These are phyloP conservation scores for Cyclura pinguis DNA, from an alignment of 2,797 vertebrate species.

Conservation along the genomic window DNA sequence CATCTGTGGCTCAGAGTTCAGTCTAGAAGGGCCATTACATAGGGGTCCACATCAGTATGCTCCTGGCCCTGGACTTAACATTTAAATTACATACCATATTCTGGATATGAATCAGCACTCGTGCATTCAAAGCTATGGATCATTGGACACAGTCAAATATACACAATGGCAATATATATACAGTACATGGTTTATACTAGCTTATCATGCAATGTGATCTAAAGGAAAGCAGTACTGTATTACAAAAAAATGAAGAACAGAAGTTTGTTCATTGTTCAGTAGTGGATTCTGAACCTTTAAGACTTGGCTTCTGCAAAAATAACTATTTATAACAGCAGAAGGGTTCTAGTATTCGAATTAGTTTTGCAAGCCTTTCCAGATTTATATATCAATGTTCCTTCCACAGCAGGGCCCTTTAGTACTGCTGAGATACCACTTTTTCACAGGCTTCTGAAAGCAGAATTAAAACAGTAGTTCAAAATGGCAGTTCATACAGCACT, in stretches of 20 bases:
- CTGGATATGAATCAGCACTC: background rate
- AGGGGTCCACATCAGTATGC: background rate
- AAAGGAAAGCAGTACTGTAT: background rate
- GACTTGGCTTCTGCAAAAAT: background rate
- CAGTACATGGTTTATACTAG: background rate
- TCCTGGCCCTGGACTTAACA: background rate
- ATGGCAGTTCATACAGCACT: background rate
- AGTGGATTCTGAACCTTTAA: background rate
- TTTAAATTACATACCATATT: background rate
- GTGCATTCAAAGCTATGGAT: background rate
- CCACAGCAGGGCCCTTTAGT: background rate
- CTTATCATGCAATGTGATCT: background rate
- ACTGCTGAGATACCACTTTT: background rate
- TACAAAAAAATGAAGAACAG: background rate
- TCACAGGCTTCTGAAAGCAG: background rate
- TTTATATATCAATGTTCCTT: background rate
- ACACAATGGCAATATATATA: background rate
- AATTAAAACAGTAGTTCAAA: background rate
- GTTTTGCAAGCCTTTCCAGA: background rate
- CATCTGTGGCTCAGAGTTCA: background rate
- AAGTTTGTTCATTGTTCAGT: background rate
- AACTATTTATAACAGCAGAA: background rate
- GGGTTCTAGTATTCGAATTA: background rate
- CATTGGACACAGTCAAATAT: background rate
- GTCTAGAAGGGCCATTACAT: background rate